Base-by-base conservation (phyloP, 2,797 vertebrate species). In the Chrosomus eos region DNA sequence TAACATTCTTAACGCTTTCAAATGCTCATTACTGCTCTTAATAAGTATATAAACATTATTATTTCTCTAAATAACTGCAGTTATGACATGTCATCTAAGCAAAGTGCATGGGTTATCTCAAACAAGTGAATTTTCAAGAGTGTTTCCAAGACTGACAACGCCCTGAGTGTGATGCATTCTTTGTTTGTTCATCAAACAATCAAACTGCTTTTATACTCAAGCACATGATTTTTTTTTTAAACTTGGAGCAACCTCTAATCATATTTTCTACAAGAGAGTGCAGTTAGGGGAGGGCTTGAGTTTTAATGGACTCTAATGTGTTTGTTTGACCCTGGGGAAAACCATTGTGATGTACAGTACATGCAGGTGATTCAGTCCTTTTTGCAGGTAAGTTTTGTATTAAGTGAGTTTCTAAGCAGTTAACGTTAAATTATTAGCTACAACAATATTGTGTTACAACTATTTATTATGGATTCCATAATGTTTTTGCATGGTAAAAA, bases 261-360 rank as follows among this genome's bases (percentile, higher is more conserved):
- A 55, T 68, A 64, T 73, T 81, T 81, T 80, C 73, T 48, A 28
- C 33, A 83, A 58, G 68, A 83, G 75, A 83, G 74, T 79, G 75
- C 75, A 66, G 73, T 72, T 68, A 48, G 76, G 13, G 43, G 74
- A 86, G 80, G 28, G 75, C 31, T 86, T 77, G 64, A 28, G 51
- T 45, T 83, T 85, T 87, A 81, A 83, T 58, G 80, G 64, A 78
- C 45, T 48, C 53, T 86, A 87, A 87, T 87, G 38, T 53, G 43
- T 62, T 72, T 66, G 66, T 77, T 77, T 81, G 72, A 40, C 77
- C 53, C 36, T 60, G 28, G 73, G 71, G 81, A 40, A 76, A 86
- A 70, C 64, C 67, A 55, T 51, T 53, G 38, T 68, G 78, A 62
- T 66, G 53, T 43, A 38, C 71, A 53, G 51, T 75, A 60, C 76